phyloP scores from a whole-genome alignment of 35 echinoderm and acorn worm species.

The Heliocidaris erythrogramma region DNA sequence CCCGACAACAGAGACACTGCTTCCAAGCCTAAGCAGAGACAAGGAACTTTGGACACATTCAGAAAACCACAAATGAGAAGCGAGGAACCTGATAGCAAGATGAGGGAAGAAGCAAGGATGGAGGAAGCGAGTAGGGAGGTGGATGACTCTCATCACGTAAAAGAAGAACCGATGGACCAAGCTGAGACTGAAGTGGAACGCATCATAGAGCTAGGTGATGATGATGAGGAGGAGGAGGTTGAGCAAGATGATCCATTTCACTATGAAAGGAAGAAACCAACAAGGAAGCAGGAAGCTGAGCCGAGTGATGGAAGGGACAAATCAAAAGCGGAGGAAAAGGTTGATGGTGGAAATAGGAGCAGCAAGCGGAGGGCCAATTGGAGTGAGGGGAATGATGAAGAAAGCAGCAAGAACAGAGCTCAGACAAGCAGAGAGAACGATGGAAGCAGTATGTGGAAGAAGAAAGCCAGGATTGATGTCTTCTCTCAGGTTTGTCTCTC shows the following conservation, averaged over 20 bases:
- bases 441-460: constrained; percentile 44
- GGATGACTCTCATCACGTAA: not conserved
- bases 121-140: not conserved
- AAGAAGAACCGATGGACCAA: constrained; percentile 29
- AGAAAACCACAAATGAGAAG: not conserved
- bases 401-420: not conserved
- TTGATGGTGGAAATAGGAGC: constrained; percentile 3
- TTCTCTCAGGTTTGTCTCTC: constrained; percentile 22
- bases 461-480: constrained; percentile 49
- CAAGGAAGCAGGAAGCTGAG: not conserved
- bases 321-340: not conserved
- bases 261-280: not conserved
- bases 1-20: not conserved
- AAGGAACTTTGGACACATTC: not conserved
- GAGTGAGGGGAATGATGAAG: constrained; percentile 23
- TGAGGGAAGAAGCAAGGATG: not conserved
- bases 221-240: not conserved
- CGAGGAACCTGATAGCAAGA: not conserved
- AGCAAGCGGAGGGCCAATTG: not conserved
- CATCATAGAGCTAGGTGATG: not conserved
- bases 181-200: not conserved
- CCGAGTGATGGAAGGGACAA: not conserved
- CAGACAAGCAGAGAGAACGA: constrained; percentile 14
- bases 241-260: not conserved
- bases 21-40: not conserved